Evolutionary conservation across 2,113 vertebrate genomes (phyloP).

Genomic region (Oreochromis tanganicae): DNA sequence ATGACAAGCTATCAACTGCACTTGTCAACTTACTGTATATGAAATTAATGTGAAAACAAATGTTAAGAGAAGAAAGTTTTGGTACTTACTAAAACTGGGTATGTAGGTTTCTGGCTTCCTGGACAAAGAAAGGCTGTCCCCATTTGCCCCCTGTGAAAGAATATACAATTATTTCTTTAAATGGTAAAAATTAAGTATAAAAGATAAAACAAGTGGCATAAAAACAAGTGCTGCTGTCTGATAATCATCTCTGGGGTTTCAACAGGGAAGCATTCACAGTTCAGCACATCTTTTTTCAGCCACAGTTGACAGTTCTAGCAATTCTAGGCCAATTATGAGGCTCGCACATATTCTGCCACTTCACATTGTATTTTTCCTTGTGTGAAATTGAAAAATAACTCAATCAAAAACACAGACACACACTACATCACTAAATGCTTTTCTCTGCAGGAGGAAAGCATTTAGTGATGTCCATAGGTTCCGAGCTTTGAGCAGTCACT

Average conservation of each 20-base stretch:
- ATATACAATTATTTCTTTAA: background rate
- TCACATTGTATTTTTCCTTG: background rate
- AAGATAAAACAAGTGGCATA: background rate
- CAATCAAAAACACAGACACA: background rate
- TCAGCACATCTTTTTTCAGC: background rate
- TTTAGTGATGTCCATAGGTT: background rate
- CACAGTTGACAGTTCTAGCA: background rate
- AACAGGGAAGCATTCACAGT: background rate
- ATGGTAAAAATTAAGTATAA: background rate
- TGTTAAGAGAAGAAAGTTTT: background rate
- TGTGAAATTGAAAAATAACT: background rate
- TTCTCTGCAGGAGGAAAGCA: background rate
- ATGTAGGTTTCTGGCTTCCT: constrained; percentile 60
- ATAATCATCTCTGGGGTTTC: background rate
- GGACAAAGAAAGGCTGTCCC: constrained; percentile 39
- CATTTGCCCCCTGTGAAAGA: constrained; percentile 35
- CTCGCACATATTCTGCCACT: background rate
- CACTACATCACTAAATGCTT: background rate
- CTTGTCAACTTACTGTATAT: background rate
- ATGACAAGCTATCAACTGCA: constrained; percentile 48
- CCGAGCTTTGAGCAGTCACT: background rate
- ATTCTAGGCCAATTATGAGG: background rate
- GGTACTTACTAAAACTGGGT: constrained; percentile 67
- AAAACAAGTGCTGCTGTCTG: background rate
- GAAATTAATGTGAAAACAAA: background rate